Evolutionary conservation across 2,888 invertebrate genomes (phyloP), one percentile per base, ranked within the genome.

Genomic region (Emmelina monodactyla): DNA sequence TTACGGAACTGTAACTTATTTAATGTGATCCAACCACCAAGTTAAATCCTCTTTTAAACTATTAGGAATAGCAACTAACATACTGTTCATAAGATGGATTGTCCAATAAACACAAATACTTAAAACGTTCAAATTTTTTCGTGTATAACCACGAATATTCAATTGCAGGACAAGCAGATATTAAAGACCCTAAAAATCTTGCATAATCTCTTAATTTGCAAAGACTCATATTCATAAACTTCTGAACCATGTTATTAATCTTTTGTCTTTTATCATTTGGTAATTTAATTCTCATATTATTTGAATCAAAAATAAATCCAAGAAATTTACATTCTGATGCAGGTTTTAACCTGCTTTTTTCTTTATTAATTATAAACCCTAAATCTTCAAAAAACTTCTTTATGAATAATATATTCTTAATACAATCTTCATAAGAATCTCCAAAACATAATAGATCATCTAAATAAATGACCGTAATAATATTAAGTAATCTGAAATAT

Each of bases 241-340:
- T 19, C 19, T 6, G 4, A 9, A 9, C 9, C 9, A 19, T 6
- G 19, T 19, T 19, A 9, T 19, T 6, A n/a, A 28, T 28, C 11
- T 28, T 28, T 11, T n/a, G 9, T 28, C 28, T 28, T 28, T 28
- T 28, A n/a, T 28, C 28, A n/a, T 6, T 3, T n/a, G 28, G 28
- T 28, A 28, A n/a, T 16, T 14, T 28, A n/a, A 33, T 2, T 16
- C 11, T 9, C 33, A 33, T 33, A 11, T 28, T 15, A 4, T 4
- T 16, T 11, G 33, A 33, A 15, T 30, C 29, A 14, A 30, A 30
- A 22, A 35, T 2, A 15, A 35, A 35, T 11, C 35, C 35, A 9
- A 35, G n/a, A 12, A 35, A 35, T 22, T 22, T 35, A 2, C 35
- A 35, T 15, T 22, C 11, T 11, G 2, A 22, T 13, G 14, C 11